phyloP scores from a whole-genome alignment of 2,797 vertebrate species.

The Sebastes jordani region DNA sequence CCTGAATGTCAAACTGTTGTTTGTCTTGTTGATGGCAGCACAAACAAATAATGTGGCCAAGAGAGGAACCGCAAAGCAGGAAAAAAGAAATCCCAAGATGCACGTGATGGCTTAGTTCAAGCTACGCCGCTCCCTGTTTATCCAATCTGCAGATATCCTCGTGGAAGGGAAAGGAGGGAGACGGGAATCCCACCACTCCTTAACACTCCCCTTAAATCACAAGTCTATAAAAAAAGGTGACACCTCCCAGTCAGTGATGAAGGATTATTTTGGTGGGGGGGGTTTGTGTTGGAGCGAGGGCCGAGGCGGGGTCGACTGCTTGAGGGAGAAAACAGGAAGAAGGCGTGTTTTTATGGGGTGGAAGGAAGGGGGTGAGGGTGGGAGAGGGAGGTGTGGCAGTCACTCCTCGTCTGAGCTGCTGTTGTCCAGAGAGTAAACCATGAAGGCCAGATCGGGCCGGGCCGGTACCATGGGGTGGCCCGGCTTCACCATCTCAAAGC shows the following conservation, averaged over 20 bases:
- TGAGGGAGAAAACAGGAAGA: not conserved
- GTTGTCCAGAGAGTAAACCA: conserved; percentile 92
- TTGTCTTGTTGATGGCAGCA: conserved; percentile 30
- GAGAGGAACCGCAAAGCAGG: not conserved
- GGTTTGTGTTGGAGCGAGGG: not conserved
- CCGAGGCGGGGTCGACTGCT: not conserved
- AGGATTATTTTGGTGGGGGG: not conserved
- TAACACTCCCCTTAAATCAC: not conserved
- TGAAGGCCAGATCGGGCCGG: conserved; percentile 91
- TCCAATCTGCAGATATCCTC: conserved; percentile 15
- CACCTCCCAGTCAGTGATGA: conserved; percentile 14
- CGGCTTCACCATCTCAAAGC: conserved; percentile 93
- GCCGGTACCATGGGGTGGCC: conserved; percentile 90
- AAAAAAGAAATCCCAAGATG: conserved; percentile 1
- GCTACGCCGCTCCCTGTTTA: not conserved
- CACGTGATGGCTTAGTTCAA: conserved; percentile 33
- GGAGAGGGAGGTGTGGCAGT: conserved; percentile 35
- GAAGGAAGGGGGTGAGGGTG: not conserved
- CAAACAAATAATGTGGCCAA: conserved; percentile 13
- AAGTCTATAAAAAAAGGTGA: conserved; percentile 16
- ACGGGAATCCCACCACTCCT: conserved; percentile 20
- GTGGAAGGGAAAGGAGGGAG: not conserved
- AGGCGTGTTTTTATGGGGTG: not conserved
- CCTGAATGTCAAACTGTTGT: conserved; percentile 14
- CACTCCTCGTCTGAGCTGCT: conserved; percentile 87